Conservation (phyloP, 2,113 vertebrate genomes). For the Sisor rabdophorus region DNA sequence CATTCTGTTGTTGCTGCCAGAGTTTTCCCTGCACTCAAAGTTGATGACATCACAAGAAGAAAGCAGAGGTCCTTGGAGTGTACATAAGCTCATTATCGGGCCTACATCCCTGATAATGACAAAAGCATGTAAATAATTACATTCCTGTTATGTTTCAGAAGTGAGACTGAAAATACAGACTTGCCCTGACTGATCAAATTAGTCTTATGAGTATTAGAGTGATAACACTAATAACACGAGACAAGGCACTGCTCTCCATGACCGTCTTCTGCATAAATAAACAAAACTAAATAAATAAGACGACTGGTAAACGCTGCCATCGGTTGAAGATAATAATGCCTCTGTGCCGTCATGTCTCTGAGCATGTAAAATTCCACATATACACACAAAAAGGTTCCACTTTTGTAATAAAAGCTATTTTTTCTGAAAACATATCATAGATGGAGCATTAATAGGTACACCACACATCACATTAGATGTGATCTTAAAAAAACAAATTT, state of each 20-base stretch:
- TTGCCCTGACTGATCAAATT: background rate
- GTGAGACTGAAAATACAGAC: conserved; percentile 9
- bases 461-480: background rate
- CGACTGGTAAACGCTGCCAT: background rate
- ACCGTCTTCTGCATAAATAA: background rate
- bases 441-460: no score
- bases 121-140: conserved; percentile 33
- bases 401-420: conserved; percentile 35
- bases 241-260: background rate
- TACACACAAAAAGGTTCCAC: conserved; percentile 20
- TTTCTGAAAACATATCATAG: conserved; percentile 34
- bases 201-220: background rate
- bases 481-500: conserved; percentile 17
- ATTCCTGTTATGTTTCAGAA: conserved; percentile 9
- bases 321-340: background rate
- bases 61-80: no score
- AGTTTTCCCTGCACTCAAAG: no score
- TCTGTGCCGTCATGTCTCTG: background rate
- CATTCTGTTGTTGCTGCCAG: conserved; percentile 11
- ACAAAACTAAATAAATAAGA: background rate
- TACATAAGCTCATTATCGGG: no score
- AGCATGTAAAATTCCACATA: conserved; percentile 15
- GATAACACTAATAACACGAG: background rate
- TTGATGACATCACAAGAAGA: no score
- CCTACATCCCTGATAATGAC: background rate